Evolutionary conservation across 1,140 invertebrate genomes (phyloP).

Genomic region (Choristoneura fumiferana): DNA sequence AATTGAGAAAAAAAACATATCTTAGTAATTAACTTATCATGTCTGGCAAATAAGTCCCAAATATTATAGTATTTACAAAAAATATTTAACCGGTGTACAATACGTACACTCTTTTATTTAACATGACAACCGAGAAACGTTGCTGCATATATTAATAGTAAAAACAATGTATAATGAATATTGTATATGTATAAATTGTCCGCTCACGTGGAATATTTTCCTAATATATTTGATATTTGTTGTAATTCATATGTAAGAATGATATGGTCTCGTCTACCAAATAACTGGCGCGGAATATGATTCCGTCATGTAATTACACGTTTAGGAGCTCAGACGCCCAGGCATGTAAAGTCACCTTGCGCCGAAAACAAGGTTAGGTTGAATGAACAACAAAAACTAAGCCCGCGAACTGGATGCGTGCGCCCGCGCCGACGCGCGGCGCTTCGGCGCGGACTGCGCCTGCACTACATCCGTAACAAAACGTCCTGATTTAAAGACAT

Average conservation of each 20-base stretch:
- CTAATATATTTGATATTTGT: conserved; percentile 36
- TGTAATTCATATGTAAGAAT: conserved; percentile 62
- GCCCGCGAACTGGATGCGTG: conserved; percentile 28
- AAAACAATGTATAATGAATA: conserved; percentile 19
- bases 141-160: conserved; percentile 2
- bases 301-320: conserved; percentile 70
- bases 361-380: conserved; percentile 66
- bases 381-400: conserved; percentile 69
- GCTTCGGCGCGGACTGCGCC: conserved; percentile 31
- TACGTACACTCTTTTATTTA: conserved; percentile 47
- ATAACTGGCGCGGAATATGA: conserved; percentile 64
- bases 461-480: conserved; percentile 49
- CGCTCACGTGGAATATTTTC: neutral
- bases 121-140: conserved; percentile 50
- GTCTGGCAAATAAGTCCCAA: conserved; percentile 60
- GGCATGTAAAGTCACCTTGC: conserved; percentile 75
- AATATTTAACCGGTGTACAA: conserved; percentile 54
- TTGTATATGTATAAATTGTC: conserved; percentile 18
- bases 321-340: conserved; percentile 69
- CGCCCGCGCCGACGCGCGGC: conserved; percentile 12
- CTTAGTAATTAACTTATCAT: conserved; percentile 9
- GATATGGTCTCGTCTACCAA: conserved; percentile 68
- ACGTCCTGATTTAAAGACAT: conserved; percentile 32
- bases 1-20: neutral
- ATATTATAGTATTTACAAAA: conserved; percentile 56